Base-by-base conservation (phyloP, 23 tunicate genomes). In the Trididemnum miniatum region DNA sequence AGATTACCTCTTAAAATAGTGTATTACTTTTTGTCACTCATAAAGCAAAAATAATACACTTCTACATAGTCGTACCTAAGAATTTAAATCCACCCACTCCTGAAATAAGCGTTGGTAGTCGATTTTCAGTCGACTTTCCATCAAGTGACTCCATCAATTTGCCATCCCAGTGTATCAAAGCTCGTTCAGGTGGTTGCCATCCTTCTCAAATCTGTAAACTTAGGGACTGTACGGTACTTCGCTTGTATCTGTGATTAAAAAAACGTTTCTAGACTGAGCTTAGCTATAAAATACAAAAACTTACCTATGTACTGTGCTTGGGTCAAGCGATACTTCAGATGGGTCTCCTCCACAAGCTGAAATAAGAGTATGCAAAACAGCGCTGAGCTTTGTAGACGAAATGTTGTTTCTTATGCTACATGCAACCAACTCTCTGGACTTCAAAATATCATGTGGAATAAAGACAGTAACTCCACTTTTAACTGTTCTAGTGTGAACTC, bases 101-200 rank as follows among this genome's bases (percentile, higher is more conserved):
- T 62, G 67, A 22, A 62, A 62, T 62, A 62, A 62, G n/a, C 29
- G 67, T 62, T 62, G 67, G 26, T 3, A 62, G 29, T 18, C n/a
- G 67, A 62, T 62, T 62, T 49, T 62, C 67, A n/a, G 5, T 22
- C 15, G 4, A n/a, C 26, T 62, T 62, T n/a, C 67, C n/a, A 62
- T 62, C 29, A 24, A 62, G 67, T 24, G 67, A 62, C 5, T 62
- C 67, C 67, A 62, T 62, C n/a, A 62, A 24, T 62, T 62, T 62
- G 67, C 26, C 26, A 62, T 62, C 29, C 67, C 29, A 62, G n/a
- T 24, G 29, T 3, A 62, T 62, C 26, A 62, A 24, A n/a, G 28
- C 67, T 62, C 67, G 15, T 62, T 62, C 67, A 12, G 67, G 67
- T 62, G 67, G 67, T 62, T 20, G 67, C 67, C 67, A n/a, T 20